Evolutionary conservation across 2,888 invertebrate species (phyloP).

Genomic region (Lapara coniferarum): DNA sequence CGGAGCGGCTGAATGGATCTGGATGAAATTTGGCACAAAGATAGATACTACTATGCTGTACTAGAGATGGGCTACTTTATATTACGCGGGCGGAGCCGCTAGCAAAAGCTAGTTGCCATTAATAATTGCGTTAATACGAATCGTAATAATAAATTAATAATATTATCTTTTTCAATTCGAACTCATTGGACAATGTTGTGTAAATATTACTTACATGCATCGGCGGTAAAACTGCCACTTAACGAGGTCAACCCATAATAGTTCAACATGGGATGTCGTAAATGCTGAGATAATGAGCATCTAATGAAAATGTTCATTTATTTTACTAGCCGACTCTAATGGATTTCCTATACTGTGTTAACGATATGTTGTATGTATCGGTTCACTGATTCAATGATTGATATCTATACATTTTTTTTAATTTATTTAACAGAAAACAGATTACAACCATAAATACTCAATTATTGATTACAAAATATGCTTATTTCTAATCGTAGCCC

Average conservation of each 20-base stretch:
- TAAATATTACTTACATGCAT: background rate
- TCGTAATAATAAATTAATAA: background rate
- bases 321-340: slow-evolving; percentile 10
- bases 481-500: no score
- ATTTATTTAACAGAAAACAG: no score
- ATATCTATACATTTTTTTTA: background rate
- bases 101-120: no score
- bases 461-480: no score
- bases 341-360: slow-evolving; percentile 13
- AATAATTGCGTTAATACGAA: background rate
- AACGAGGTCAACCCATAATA: slow-evolving; percentile 12
- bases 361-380: background rate
- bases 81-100: no score
- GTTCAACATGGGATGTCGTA: background rate
- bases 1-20: no score
- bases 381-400: background rate
- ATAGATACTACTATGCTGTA: no score
- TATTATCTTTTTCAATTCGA: background rate
- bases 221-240: background rate
- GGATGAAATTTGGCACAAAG: no score
- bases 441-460: no score
- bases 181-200: background rate
- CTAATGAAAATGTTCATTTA: slow-evolving; percentile 17
- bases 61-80: no score
- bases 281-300: background rate